These are phyloP conservation scores for Pipistrellus nathusii DNA, from an alignment of 2,797 vertebrate genomes.

Conservation along the genomic window DNA sequence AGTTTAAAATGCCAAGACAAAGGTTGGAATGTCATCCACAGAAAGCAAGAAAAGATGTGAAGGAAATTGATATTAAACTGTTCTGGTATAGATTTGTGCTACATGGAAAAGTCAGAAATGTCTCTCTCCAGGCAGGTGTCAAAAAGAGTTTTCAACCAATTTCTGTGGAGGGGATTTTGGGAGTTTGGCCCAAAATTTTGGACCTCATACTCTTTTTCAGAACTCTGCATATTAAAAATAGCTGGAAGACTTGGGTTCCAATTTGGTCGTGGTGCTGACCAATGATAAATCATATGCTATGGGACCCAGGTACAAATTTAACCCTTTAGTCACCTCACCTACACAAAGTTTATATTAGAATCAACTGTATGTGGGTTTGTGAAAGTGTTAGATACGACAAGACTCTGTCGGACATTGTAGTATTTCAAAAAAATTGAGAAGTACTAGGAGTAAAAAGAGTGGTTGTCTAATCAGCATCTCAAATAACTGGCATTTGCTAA, in stretches of 20 bases:
- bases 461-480: background rate
- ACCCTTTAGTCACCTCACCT: background rate
- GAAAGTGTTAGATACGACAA: background rate
- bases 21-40: background rate
- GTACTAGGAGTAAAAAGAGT: background rate
- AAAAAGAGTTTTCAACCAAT: background rate
- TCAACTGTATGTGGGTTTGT: background rate
- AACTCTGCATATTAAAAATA: background rate
- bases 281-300: accelerated
- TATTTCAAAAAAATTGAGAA: background rate
- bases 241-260: background rate
- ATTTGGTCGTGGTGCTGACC: background rate
- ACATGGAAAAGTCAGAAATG: constrained; percentile 4
- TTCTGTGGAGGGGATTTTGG: background rate
- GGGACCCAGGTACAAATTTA: no score
- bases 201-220: background rate
- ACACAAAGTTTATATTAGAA: background rate
- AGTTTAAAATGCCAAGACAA: constrained; percentile 70
- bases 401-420: background rate
- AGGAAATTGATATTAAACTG: background rate
- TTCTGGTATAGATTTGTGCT: background rate
- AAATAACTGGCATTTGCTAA: background rate
- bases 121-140: background rate
- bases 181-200: background rate
- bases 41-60: background rate